These are phyloP conservation scores for Cacoxenus indagator DNA, from an alignment of 2,888 invertebrate species.

Conservation along the genomic window DNA sequence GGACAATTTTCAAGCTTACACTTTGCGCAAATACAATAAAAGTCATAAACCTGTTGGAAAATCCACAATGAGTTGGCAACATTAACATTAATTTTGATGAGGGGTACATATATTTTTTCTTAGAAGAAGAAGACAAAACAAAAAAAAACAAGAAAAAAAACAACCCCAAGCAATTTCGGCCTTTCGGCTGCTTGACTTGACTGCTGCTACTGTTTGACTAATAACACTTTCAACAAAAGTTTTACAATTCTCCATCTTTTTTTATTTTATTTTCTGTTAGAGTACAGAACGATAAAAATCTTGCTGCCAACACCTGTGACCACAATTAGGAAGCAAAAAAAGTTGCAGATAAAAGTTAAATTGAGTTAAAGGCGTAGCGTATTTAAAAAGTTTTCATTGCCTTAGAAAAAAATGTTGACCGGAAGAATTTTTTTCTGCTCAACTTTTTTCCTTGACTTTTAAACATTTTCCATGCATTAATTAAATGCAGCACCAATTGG, in stretches of 20 bases:
- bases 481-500: constrained; percentile 46
- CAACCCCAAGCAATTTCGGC: background rate
- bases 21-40: constrained; percentile 61
- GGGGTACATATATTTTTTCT: constrained; percentile 23
- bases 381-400: constrained; percentile 44
- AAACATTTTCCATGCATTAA: constrained; percentile 38
- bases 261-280: constrained; percentile 6
- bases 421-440: constrained; percentile 28
- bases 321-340: constrained; percentile 65
- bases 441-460: constrained; percentile 14
- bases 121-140: too few species aligned
- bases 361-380: constrained; percentile 54
- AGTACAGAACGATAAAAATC: constrained; percentile 66
- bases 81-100: constrained; percentile 38
- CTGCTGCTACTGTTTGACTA: constrained; percentile 23
- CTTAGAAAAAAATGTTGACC: constrained; percentile 9
- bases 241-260: constrained; percentile 28
- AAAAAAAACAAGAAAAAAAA: too few species aligned
- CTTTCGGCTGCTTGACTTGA: background rate
- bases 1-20: constrained; percentile 7
- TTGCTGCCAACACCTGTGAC: constrained; percentile 64
- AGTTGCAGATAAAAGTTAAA: constrained; percentile 51
- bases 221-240: constrained; percentile 22
- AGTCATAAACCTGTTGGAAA: constrained; percentile 64
- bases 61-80: constrained; percentile 41